Evolutionary conservation across 1,140 invertebrate genomes (phyloP).

Genomic region (Ooceraea biroi): DNA sequence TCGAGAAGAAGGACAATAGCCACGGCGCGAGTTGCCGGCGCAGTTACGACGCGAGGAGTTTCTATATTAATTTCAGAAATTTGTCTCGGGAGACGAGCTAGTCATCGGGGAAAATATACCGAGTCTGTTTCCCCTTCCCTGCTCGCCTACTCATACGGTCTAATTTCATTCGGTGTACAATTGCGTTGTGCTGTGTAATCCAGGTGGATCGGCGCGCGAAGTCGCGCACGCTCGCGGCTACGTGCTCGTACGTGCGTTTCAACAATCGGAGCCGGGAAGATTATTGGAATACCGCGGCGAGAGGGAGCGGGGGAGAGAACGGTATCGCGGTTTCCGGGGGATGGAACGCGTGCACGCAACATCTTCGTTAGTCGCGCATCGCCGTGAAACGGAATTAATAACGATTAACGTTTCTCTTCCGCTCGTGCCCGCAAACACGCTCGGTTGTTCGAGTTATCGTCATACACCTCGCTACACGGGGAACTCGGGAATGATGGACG

Average conservation of each 20-base stretch:
- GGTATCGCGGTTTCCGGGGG: background rate
- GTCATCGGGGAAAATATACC: constrained; percentile 39
- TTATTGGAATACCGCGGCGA: constrained; percentile 14
- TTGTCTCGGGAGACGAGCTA: constrained; percentile 33
- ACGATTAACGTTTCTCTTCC: constrained; percentile 49
- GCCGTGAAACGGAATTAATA: constrained; percentile 63
- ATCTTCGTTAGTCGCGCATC: constrained; percentile 46
- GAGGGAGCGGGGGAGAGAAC: background rate
- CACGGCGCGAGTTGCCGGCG: constrained; percentile 12
- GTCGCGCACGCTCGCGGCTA: background rate
- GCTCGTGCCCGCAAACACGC: constrained; percentile 25
- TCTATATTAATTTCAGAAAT: constrained; percentile 58
- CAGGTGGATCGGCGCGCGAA: constrained; percentile 18
- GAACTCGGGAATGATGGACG: background rate
- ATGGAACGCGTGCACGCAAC: constrained; percentile 37
- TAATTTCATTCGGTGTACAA: constrained; percentile 55
- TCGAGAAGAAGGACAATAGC: too few relatives aligned
- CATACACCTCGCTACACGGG: background rate
- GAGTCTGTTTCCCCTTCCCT: constrained; percentile 23
- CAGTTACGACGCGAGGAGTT: constrained; percentile 12
- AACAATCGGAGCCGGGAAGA: constrained; percentile 20
- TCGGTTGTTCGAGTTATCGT: constrained; percentile 4
- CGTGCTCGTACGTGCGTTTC: background rate
- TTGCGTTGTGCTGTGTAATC: constrained; percentile 49
- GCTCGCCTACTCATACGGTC: background rate